Evolutionary conservation across 2,888 invertebrate species (phyloP).

Genomic region (Miltochrista miniata): DNA sequence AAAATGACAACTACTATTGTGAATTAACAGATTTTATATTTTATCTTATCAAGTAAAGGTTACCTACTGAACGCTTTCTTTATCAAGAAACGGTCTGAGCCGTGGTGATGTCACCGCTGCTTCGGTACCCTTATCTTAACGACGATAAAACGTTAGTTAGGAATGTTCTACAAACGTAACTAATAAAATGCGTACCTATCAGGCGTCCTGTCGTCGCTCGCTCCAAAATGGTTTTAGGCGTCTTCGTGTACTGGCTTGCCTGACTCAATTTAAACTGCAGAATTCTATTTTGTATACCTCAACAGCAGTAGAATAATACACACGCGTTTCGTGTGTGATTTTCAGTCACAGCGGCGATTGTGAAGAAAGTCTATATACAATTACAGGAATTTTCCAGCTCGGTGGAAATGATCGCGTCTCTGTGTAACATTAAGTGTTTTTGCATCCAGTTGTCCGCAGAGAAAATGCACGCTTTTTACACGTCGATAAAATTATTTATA

Average conservation of each 20-base stretch:
- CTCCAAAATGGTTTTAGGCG: constrained; percentile 26
- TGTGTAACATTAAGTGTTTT: constrained; percentile 75
- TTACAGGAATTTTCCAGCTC: constrained; percentile 82
- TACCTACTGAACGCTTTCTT: constrained; percentile 74
- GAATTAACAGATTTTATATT: constrained; percentile 54
- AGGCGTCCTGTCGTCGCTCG: constrained; percentile 39
- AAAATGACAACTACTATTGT: constrained; percentile 32
- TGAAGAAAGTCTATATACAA: constrained; percentile 74
- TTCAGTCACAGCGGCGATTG: constrained; percentile 54
- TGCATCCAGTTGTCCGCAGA: constrained; percentile 55
- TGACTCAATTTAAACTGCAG: constrained; percentile 12
- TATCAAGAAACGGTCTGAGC: constrained; percentile 66
- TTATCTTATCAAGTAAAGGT: constrained; percentile 68
- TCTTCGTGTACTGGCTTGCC: constrained; percentile 13
- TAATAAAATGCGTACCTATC: constrained; percentile 46
- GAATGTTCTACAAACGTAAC: constrained; percentile 62
- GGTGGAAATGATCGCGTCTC: constrained; percentile 76
- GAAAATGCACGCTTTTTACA: constrained; percentile 54
- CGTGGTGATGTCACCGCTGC: constrained; percentile 74
- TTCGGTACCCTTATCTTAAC: constrained; percentile 71
- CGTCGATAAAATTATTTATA: constrained; percentile 46
- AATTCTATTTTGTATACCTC: not conserved
- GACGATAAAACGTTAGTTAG: constrained; percentile 68
- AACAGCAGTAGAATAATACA: constrained; percentile 24
- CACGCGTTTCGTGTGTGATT: constrained; percentile 59